phyloP scores from a whole-genome alignment of 2,113 vertebrate species.

The Amphilophus citrinellus region DNA sequence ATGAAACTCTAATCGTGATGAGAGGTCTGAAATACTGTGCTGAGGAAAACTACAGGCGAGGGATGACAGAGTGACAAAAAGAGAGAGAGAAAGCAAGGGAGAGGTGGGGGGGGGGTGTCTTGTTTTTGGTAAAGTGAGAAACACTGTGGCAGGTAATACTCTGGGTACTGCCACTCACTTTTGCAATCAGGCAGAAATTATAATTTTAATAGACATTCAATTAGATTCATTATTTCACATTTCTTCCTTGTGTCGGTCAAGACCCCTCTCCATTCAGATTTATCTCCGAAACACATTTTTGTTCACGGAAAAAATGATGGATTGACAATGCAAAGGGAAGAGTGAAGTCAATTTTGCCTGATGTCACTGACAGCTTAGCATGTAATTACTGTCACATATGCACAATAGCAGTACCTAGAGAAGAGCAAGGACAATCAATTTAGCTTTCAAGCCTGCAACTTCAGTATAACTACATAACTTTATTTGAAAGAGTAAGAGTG shows the following conservation, averaged over 20 bases:
- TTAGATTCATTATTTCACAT: conserved; percentile 68
- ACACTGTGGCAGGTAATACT: conserved; percentile 54
- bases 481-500: conserved; percentile 42
- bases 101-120: not conserved
- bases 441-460: conserved; percentile 64
- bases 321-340: conserved; percentile 66
- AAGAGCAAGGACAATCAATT: conserved; percentile 72
- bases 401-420: conserved; percentile 71
- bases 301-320: conserved; percentile 47
- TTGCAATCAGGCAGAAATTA: conserved; percentile 60
- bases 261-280: conserved; percentile 61
- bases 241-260: conserved; percentile 60
- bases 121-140: conserved; percentile 36
- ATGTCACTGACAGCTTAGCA: conserved; percentile 73
- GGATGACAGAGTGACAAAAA: conserved; percentile 25
- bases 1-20: conserved; percentile 31
- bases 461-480: conserved; percentile 69
- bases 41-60: conserved; percentile 35
- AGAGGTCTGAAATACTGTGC: conserved; percentile 18
- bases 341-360: conserved; percentile 71
- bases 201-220: conserved; percentile 73
- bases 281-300: conserved; percentile 62
- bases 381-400: conserved; percentile 78
- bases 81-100: not conserved
- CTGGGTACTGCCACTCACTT: conserved; percentile 63